These are phyloP conservation scores for Heterotis niloticus DNA, from an alignment of 2,113 vertebrate species.

Conservation along the genomic window DNA sequence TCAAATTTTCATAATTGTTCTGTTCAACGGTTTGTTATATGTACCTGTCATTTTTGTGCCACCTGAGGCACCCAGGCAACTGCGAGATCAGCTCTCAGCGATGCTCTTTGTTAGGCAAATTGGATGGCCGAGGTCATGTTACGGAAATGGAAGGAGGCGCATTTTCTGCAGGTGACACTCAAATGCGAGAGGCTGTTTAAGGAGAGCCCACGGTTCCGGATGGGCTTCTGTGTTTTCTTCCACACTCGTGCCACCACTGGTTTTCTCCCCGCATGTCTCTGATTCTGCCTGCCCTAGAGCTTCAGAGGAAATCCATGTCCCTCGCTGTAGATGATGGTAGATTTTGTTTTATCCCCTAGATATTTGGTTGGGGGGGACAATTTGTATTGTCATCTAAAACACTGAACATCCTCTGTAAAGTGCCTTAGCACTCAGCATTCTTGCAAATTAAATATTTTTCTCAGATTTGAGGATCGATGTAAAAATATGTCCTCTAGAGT, in stretches of 20 bases:
- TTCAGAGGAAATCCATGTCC: no score
- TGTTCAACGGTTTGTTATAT: background rate
- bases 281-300: no score
- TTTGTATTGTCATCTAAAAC: no score
- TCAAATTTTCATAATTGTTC: background rate
- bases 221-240: background rate
- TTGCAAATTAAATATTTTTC: no score
- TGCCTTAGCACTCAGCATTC: no score
- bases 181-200: background rate
- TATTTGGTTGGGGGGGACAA: no score
- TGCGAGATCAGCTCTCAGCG: background rate
- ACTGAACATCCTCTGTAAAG: no score
- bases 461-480: no score
- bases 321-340: no score
- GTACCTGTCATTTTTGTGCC: background rate
- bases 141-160: background rate
- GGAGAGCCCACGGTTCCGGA: background rate
- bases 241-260: background rate
- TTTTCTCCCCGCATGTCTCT: no score
- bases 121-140: background rate
- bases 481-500: no score
- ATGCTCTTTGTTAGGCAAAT: slow-evolving; percentile 1
- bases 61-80: background rate
- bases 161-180: background rate
- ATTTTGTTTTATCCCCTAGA: no score